Conservation (phyloP, 2,797 vertebrate genomes). For the Nasua narica region DNA sequence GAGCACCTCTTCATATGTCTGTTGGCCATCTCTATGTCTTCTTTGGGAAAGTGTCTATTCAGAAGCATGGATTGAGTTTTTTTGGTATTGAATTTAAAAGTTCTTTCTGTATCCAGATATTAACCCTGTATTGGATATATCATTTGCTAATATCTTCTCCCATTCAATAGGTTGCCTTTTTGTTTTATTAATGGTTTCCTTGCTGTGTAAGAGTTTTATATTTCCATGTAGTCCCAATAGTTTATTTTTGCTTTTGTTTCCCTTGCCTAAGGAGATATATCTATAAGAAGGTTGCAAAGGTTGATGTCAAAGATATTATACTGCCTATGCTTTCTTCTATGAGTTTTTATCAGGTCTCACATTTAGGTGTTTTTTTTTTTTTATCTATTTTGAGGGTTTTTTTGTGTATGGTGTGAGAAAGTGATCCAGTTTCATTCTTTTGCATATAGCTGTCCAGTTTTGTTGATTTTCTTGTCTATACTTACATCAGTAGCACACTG, state of each 20-base stretch:
- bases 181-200: not conserved
- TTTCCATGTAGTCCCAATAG: not conserved
- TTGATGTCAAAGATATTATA: not conserved
- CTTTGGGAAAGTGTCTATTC: not conserved
- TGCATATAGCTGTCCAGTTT: not conserved
- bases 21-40: not conserved
- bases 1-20: not conserved
- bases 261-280: not conserved
- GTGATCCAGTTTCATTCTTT: not conserved
- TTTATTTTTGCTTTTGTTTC: not conserved
- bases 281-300: not conserved
- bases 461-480: not conserved
- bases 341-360: not conserved
- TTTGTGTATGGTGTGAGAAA: not conserved
- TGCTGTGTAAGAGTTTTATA: not conserved
- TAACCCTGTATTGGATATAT: not conserved
- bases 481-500: not conserved
- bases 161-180: not conserved
- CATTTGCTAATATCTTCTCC: not conserved
- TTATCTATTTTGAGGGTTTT: not conserved
- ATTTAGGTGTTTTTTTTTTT: not conserved
- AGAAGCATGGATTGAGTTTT: not conserved
- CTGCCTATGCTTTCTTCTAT: not conserved
- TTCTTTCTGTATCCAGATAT: not conserved
- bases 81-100: not conserved